Base-by-base conservation (phyloP, 1,140 invertebrate genomes). In the Neomicropteryx cornuta region DNA sequence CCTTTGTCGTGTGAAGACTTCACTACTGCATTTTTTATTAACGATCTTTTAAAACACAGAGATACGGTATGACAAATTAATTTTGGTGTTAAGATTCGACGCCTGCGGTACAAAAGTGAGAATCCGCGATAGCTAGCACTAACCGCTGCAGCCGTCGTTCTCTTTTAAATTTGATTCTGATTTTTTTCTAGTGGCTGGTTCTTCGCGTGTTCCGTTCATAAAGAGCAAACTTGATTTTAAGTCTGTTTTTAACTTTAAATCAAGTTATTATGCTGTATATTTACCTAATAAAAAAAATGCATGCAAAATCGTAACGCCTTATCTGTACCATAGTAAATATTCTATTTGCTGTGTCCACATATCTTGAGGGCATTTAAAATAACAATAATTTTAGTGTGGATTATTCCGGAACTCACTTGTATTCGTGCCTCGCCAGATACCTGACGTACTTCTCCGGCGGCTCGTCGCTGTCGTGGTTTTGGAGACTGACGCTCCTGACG, bases 391-490 rank as follows among this genome's bases (percentile, higher is more conserved):
- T 27, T 35, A n/a, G 34, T 29, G 16, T 16, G 6, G 3, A 22
- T 19, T 14, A 17, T 38, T 5, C 3, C 14, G 10, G 67, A 55
- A 66, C 72, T 71, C 59, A 86, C 84, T 76, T 84, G 69, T 97
- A 97, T 58, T 97, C 88, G 64, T 96, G 93, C 45, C 92, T 79
- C n/a, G 94, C 91, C 39, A 97, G 73, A 63, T 98, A 96, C 44
- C 90, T 75, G 4, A 98, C 94, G 68, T 96, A 99, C 70, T 98
- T 99, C 67, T 99, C 96, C 4, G 96, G 95, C 8, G 95, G 92
- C 52, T 92, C 85, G 43, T 87, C 89, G 33, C 80, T 81, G 62
- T 91, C 88, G 47, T 82, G 86, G 46, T 85, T 83, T 51, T 83
- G 78, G 40, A 97, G 80, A 44, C 91, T 91, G 17, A 98, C 89